Base-by-base conservation (phyloP, 2,888 invertebrate species). In the Lepidocyrtinus sp. region DNA sequence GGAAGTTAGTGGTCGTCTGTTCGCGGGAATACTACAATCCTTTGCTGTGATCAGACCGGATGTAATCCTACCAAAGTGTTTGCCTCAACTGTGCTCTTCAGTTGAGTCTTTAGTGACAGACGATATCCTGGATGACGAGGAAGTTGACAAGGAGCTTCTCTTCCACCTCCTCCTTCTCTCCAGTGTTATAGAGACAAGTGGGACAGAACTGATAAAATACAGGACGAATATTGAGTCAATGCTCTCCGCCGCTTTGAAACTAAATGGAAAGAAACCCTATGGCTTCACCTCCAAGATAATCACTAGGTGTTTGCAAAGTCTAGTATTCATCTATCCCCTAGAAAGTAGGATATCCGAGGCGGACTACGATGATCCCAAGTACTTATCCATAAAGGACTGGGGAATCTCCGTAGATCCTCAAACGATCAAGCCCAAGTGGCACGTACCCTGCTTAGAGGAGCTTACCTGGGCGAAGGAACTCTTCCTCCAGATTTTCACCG, bases 1-100 rank as follows among this genome's bases (percentile, higher is more conserved):
- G 0, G 93, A 93, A 87, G 94, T 96, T 0, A 94, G 96, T 0
- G 96, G 96, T 0, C 93, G 93, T 87, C 91, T 95, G 88, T 92
- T 95, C 0, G 95, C 94, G 0, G 92, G 93, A 9, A 89, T 96
- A 79, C 91, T 94, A 81, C 91, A 92, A 75, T 89, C 90, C 36
- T 90, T 90, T 75, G 89, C 90, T 46, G 90, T 89, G 88, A 90
- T 93, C 0, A 92, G 94, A 87, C 91, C 95, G 0, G 91, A 91
- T 75, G 91, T 93, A 69, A 93, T 94, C 0, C 88, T 95, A 77
- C 92, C 93, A 77, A 90, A 92, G 15, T 92, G 96, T 86, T 87
- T 96, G 74, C 95, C 96, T 0, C 91, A 92, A 85, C 89, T 96
- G 1, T 92, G 93, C 86, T 91, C 92, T 72, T 92, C 92, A 12